Percentiles rank a stretch among this genome's conserved stretches.
phyloP scores from a whole-genome alignment of 1,140 invertebrate species.

The Pachypeltis micranthus region DNA sequence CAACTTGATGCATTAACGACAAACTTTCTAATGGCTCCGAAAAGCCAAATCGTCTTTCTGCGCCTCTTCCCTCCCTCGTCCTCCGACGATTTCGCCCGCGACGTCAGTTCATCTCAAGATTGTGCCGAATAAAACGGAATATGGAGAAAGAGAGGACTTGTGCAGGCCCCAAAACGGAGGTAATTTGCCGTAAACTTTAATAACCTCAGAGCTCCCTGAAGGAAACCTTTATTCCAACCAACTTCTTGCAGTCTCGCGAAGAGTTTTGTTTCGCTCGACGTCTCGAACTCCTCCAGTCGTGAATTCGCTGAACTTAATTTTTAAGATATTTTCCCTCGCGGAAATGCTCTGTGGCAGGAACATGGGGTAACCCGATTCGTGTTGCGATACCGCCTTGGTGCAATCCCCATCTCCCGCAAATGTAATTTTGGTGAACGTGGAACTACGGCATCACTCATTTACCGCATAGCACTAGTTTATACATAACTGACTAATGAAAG shows the following conservation, averaged over 20 bases:
- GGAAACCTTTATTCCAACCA: background rate
- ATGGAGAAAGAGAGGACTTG: background rate
- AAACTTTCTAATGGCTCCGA: slow-evolving; percentile 4
- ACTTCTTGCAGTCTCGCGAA: background rate
- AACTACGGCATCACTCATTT: too few species aligned
- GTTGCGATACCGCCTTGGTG: too few species aligned
- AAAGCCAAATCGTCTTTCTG: slow-evolving; percentile 5
- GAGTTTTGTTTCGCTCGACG: background rate
- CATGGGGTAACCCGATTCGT: too few species aligned
- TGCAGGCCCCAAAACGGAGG: background rate
- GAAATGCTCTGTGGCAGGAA: too few species aligned
- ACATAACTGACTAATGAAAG: too few species aligned
- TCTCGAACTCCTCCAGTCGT: background rate
- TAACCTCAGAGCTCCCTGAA: background rate
- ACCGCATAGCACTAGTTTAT: too few species aligned
- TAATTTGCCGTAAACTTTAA: background rate
- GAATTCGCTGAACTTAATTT: too few species aligned
- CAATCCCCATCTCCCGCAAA: too few species aligned
- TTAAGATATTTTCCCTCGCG: too few species aligned
- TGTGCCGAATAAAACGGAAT: background rate
- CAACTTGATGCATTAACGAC: slow-evolving; percentile 9
- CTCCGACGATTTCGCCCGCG: background rate
- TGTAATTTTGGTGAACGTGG: too few species aligned
- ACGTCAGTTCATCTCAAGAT: background rate
- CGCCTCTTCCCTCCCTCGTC: background rate